A percentile compares a stretch with the other conserved stretches of the same genome.
These are phyloP conservation scores for Anser cygnoides DNA, from an alignment of 2,113 vertebrate species.

Conservation along the genomic window DNA sequence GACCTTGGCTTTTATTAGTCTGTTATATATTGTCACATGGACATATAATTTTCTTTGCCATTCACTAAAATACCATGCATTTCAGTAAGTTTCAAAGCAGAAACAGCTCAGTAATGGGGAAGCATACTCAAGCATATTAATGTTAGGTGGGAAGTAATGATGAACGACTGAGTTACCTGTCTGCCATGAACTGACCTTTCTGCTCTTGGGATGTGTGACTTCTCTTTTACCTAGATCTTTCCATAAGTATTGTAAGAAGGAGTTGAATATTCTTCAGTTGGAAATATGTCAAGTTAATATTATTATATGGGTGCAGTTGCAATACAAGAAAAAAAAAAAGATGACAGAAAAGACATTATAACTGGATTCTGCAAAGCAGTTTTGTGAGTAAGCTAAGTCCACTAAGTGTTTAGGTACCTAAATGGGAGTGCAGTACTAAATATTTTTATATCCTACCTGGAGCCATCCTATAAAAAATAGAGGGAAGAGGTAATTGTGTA, in stretches of 20 bases:
- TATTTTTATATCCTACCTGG: neutral
- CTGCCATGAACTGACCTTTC: neutral
- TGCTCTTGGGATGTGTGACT: neutral
- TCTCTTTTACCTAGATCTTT: neutral
- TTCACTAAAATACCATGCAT: neutral
- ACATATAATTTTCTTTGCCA: neutral
- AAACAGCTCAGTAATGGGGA: neutral
- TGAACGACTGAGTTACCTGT: neutral
- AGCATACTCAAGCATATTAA: neutral
- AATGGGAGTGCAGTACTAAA: neutral
- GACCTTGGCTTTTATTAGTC: neutral
- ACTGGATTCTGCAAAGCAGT: neutral
- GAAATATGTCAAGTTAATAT: neutral
- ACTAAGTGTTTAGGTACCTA: neutral
- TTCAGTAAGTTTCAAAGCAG: neutral
- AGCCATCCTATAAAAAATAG: neutral
- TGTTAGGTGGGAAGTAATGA: neutral
- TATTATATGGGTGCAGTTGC: neutral
- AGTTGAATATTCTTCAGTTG: neutral
- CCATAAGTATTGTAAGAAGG: neutral
- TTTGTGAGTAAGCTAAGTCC: neutral
- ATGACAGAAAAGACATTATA: neutral
- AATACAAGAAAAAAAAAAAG: neutral
- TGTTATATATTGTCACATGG: neutral
- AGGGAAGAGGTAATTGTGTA: neutral